phyloP scores from a whole-genome alignment of 2,113 vertebrate species.

The Gadus chalcogrammus region DNA sequence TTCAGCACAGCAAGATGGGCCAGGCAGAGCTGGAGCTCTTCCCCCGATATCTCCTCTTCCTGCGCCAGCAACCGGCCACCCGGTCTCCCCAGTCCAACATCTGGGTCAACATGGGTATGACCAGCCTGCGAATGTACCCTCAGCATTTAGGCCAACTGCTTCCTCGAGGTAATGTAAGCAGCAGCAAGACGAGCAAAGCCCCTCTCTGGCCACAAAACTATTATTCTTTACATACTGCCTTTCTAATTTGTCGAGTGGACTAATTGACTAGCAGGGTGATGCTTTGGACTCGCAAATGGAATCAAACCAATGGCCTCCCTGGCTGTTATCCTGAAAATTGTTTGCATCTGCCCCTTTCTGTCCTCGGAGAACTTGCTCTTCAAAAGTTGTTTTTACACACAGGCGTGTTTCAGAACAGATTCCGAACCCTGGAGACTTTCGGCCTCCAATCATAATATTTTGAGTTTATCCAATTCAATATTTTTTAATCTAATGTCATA shows the following conservation, averaged over 20 bases:
- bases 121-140: constrained; percentile 97
- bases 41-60: constrained; percentile 92
- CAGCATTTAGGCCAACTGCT: constrained; percentile 78
- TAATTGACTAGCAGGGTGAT: constrained; percentile 28
- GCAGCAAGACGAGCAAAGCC: constrained; percentile 87
- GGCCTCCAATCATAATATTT: too few relatives aligned
- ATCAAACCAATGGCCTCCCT: constrained; percentile 11
- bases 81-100: constrained; percentile 96
- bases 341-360: constrained; percentile 18
- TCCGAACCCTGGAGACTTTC: too few relatives aligned
- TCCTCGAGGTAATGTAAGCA: constrained; percentile 94
- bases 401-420: neutral
- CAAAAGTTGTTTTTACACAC: neutral
- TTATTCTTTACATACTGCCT: constrained; percentile 35
- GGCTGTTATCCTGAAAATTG: constrained; percentile 15
- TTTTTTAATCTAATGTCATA: too few relatives aligned
- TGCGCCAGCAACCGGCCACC: constrained; percentile 91
- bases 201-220: constrained; percentile 19
- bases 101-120: constrained; percentile 99
- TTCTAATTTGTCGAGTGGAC: constrained; percentile 46
- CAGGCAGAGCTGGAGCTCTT: constrained; percentile 89
- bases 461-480: too few relatives aligned
- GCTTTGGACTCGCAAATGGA: constrained; percentile 27
- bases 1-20: constrained; percentile 81
- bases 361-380: constrained; percentile 43